These are phyloP conservation scores for Aramus guarauna DNA, from an alignment of 2,113 vertebrate species.

Conservation along the genomic window DNA sequence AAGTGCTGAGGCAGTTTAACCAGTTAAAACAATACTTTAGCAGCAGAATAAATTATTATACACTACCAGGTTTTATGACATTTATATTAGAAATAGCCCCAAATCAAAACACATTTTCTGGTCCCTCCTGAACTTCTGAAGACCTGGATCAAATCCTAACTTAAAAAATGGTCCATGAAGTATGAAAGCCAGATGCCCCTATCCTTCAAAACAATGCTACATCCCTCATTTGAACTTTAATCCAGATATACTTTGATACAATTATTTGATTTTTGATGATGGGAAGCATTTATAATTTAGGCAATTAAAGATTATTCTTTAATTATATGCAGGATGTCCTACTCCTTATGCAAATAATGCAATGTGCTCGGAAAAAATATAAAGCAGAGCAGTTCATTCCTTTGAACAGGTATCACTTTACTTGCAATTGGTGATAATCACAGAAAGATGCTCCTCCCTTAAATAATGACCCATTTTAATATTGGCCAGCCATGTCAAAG, in stretches of 20 bases:
- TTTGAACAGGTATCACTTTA: constrained; percentile 4
- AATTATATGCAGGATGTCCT: background rate
- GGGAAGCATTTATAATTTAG: background rate
- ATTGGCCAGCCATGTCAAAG: background rate
- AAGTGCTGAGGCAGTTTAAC: background rate
- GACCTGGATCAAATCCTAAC: background rate
- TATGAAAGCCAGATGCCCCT: background rate
- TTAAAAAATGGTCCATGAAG: background rate
- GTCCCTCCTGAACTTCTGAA: background rate
- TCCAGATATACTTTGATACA: background rate
- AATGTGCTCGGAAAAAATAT: background rate
- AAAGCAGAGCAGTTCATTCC: background rate
- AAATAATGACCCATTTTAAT: background rate
- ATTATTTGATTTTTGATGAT: background rate
- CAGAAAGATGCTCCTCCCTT: background rate
- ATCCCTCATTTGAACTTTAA: background rate
- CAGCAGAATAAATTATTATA: constrained; percentile 21
- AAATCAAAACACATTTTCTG: background rate
- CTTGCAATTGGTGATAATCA: constrained; percentile 6
- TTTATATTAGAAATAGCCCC: constrained; percentile 31
- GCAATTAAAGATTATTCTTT: background rate
- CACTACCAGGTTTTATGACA: background rate
- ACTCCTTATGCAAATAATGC: background rate
- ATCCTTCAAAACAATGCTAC: background rate
- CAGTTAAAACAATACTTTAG: constrained; percentile 19